phyloP scores from a whole-genome alignment of 1,140 invertebrate genomes.

The Anadara kagoshimensis region DNA sequence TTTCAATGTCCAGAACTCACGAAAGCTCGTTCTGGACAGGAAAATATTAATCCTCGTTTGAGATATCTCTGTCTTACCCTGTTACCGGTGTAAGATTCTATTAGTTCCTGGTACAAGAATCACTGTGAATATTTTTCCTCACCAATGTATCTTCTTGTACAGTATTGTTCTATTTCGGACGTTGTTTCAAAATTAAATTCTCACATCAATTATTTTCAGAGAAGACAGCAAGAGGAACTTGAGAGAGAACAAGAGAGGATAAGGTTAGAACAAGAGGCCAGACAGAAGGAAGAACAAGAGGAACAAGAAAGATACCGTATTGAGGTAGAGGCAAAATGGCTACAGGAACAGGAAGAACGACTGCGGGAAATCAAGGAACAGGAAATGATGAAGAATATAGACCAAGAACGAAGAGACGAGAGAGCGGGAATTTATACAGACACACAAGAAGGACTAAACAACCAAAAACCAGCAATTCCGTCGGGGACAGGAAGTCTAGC shows the following conservation, averaged over 20 bases:
- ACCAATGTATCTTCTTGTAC: too few relatives aligned
- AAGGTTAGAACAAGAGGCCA: slow-evolving; percentile 46
- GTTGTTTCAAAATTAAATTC: background rate
- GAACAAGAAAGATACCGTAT: slow-evolving; percentile 47
- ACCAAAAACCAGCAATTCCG: slow-evolving; percentile 43
- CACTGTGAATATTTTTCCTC: too few relatives aligned
- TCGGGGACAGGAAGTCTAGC: slow-evolving; percentile 43
- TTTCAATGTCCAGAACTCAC: too few relatives aligned
- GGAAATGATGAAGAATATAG: slow-evolving; percentile 46
- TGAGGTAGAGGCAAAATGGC: slow-evolving; percentile 55
- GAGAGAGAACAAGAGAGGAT: slow-evolving; percentile 54
- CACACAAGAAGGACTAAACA: slow-evolving; percentile 44
- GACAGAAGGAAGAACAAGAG: slow-evolving; percentile 72
- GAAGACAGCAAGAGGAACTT: slow-evolving; percentile 54
- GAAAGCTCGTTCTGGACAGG: too few relatives aligned
- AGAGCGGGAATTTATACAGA: slow-evolving; percentile 33
- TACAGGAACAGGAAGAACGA: slow-evolving; percentile 55
- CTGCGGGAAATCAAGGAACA: slow-evolving; percentile 55
- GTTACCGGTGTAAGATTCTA: too few relatives aligned
- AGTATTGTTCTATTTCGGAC: too few relatives aligned
- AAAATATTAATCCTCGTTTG: too few relatives aligned
- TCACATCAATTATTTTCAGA: slow-evolving; percentile 34
- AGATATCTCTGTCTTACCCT: too few relatives aligned
- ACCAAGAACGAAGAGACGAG: slow-evolving; percentile 49
- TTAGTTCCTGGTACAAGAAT: too few relatives aligned